phyloP scores from a whole-genome alignment of 1,140 invertebrate species.

The Parapsyche elsis region DNA sequence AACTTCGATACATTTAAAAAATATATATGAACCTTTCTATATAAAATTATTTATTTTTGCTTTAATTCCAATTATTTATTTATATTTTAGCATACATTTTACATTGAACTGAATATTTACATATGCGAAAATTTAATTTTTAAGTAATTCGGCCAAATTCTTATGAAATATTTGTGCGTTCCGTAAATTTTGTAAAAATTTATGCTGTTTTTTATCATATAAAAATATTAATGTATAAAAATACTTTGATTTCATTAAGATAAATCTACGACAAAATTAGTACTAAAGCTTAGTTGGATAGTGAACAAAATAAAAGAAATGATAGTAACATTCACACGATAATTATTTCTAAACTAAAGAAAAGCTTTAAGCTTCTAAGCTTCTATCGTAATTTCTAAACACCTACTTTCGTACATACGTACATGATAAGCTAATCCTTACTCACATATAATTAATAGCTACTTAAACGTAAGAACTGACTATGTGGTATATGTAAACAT shows the following conservation, averaged over 20 bases:
- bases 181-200: background rate
- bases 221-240: slow-evolving; percentile 11
- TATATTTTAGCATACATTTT: background rate
- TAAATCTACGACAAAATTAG: background rate
- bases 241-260: background rate
- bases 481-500: too few species aligned
- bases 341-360: background rate
- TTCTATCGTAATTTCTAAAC: background rate
- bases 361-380: slow-evolving; percentile 2
- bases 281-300: background rate
- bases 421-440: background rate
- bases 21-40: too few species aligned
- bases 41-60: too few species aligned
- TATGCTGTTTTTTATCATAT: background rate
- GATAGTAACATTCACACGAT: background rate
- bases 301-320: background rate
- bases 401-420: background rate
- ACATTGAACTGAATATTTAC: background rate
- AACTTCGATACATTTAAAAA: too few species aligned
- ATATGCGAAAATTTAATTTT: background rate
- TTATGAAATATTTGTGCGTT: background rate
- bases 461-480: too few species aligned
- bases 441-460: too few species aligned
- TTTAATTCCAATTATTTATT: too few species aligned
- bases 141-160: slow-evolving; percentile 2